Base-by-base conservation (phyloP, 2,888 invertebrate species). In the Malthinus seriepunctatus region DNA sequence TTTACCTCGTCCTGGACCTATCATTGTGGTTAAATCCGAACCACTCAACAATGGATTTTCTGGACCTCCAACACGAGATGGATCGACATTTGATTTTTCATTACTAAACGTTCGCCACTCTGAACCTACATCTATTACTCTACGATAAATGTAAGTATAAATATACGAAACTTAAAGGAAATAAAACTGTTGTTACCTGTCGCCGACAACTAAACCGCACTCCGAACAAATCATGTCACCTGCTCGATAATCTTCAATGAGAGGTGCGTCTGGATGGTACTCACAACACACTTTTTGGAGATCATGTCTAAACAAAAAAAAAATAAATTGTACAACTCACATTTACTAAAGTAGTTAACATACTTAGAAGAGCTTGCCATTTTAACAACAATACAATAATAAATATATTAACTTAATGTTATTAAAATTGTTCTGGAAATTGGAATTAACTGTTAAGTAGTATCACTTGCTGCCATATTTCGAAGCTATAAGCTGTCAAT, bases 61-160 rank as follows among this genome's bases (percentile, higher is more conserved):
- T 0, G 98, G 95, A 0, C 97, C 97, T 83, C 99, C 99, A 64
- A 99, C 99, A 91, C 99, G 97, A 80, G 97, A 97, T 3, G 98
- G 97, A 80, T 99, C 99, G 0, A 93, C 94, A 7, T 95, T 93
- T 51, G 91, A 89, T 74, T 97, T 97, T 76, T 99, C 99, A 78
- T 98, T 99, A 74, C 96, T 97, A 80, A 99, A 99, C 59, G 98
- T 99, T 77, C 99, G 86, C 99, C 99, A 99, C 80, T 99, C 99
- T 3, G 98, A 97, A 33, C 99, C 97, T n/a, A 99, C 99, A 80
- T 99, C 99, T 66, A 99, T 97, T 1, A 99, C 96, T 76, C 97
- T 95, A 78, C 10, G 68, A 56, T 73, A 75, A 44, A 42, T 23
- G 5, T 23, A 56, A 45, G n/a, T 38, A 11, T 49, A 53, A 11